Base-by-base conservation (phyloP, 2,113 vertebrate genomes). In the Furnarius figulus region DNA sequence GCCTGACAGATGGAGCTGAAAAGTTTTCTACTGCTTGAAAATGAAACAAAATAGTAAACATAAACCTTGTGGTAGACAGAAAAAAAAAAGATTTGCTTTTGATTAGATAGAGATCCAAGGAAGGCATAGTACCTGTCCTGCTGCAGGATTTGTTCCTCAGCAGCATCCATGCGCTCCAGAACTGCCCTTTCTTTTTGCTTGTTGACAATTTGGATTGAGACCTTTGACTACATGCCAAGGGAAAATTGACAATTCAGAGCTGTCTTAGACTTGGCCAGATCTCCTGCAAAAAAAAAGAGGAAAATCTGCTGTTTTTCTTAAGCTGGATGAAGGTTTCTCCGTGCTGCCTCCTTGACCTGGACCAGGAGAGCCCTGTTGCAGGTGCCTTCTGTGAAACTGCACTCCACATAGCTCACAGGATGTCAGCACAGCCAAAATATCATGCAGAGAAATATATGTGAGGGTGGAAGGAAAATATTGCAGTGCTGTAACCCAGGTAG, bases 381-480 rank as follows among this genome's bases (percentile, higher is more conserved):
- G 20, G 23, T 42, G 15, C 30, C 14, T 49, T 77, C 52, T 50
- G 40, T 53, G 37, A 65, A 70, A 53, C 5, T 77, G 33, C 0
- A 0, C 9, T 77, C n/a, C 46, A 42, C 31, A 40, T 2, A 62
- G 22, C 35, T 76, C 59, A 74, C 2, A 3, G 37, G 46, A 66
- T 37, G 10, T 8, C 79, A 83, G n/a, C 67, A 40, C 37, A 47
- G 55, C 12, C n/a, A n/a, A 89, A 79, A 82, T 0, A 47, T 18
- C 0, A 1, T 1, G 2, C 18, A 82, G 56, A 66, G 35, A 77
- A 90, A 49, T 44, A 47, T 1, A 33, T 0, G 1, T 15, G 62
- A 63, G 20, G 6, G 44, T 39, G 56, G 17, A 62, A 37, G 42
- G 39, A 52, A 91, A 74, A 8, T 50, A 10, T 12, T 31, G 5